Percentiles rank a stretch among this genome's conserved stretches.
Conservation (phyloP, 2,113 vertebrate species). For the Heterocephalus glaber region DNA sequence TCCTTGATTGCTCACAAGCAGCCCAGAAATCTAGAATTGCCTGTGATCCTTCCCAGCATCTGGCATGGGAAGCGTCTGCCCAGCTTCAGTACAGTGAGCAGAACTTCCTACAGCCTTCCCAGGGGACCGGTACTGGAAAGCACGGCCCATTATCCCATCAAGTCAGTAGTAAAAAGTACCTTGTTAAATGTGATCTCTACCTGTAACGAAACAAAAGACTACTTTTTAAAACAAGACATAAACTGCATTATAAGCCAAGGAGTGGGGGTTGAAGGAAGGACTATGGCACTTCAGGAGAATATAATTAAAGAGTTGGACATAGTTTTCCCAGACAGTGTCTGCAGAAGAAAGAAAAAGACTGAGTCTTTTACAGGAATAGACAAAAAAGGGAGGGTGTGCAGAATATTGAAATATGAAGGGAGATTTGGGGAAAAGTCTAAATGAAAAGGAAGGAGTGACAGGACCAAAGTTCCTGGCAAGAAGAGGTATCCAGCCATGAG, state of each 20-base stretch:
- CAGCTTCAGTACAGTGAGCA: not conserved
- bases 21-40: not conserved
- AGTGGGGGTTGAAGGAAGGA: not conserved
- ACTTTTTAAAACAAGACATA: not conserved
- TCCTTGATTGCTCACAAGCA: not conserved
- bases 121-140: not conserved
- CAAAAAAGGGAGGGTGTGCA: conserved; percentile 2
- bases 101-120: not conserved
- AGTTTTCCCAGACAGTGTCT: not conserved
- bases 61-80: not conserved
- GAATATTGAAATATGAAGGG: not conserved
- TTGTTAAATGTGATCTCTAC: conserved; percentile 27
- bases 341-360: not conserved
- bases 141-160: not conserved
- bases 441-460: not conserved
- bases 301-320: not conserved
- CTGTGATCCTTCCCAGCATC: not conserved
- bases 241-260: not conserved
- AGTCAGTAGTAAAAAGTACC: not conserved
- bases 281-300: not conserved
- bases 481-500: not conserved
- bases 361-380: not conserved
- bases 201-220: not conserved
- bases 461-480: conserved; percentile 10
- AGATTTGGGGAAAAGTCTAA: not conserved